phyloP scores from a whole-genome alignment of 2,797 vertebrate species.

The Pseudotriccus pelzelni region DNA sequence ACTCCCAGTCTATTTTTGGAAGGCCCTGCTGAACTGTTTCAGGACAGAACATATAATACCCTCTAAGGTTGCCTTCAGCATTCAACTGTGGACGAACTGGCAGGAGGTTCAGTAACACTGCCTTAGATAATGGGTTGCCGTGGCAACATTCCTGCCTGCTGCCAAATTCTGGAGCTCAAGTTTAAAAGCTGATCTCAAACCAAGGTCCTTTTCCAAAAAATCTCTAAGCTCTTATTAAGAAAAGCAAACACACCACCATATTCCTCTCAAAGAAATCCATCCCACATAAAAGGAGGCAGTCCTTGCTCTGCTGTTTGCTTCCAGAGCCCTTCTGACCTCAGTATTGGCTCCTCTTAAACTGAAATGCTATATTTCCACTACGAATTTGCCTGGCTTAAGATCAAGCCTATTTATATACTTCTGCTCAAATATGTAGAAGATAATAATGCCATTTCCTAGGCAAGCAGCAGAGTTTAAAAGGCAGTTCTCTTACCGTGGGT shows the following conservation, averaged over 20 bases:
- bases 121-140: conserved; percentile 9
- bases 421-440: background rate
- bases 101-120: background rate
- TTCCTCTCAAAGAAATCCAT: background rate
- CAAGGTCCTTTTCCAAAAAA: conserved; percentile 26
- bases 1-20: background rate
- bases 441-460: background rate
- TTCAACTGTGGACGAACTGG: background rate
- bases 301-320: background rate
- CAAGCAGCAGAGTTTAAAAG: background rate
- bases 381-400: background rate
- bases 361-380: background rate
- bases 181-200: conserved; percentile 43
- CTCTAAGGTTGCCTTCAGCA: conserved; percentile 27
- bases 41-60: background rate
- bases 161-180: conserved; percentile 38
- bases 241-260: background rate
- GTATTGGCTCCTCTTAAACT: background rate
- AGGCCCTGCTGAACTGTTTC: background rate
- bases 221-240: background rate
- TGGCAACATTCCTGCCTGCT: conserved; percentile 37
- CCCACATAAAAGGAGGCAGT: background rate
- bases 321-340: background rate
- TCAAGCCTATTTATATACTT: background rate
- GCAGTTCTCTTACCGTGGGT: background rate